Evolutionary conservation across 2,888 invertebrate species (phyloP).

Genomic region (Cyaniris semiargus): DNA sequence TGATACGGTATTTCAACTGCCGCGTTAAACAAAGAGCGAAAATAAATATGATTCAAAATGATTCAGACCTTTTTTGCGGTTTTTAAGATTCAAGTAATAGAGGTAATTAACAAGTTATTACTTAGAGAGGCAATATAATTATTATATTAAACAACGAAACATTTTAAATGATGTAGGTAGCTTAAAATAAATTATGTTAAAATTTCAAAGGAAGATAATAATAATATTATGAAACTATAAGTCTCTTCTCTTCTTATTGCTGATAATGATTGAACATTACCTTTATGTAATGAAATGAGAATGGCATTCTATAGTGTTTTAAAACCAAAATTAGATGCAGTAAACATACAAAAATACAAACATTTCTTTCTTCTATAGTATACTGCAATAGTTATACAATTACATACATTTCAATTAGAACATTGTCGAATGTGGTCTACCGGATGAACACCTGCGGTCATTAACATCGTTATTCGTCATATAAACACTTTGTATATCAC

Average conservation of each 20-base stretch:
- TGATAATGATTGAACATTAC: too few species aligned
- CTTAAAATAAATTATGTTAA: background rate
- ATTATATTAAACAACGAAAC: background rate
- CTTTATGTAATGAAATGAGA: too few species aligned
- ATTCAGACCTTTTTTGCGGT: background rate
- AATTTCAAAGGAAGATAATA: background rate
- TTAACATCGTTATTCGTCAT: constrained; percentile 36
- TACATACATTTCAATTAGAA: background rate
- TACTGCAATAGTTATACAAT: too few species aligned
- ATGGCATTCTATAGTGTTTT: too few species aligned
- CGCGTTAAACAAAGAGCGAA: background rate
- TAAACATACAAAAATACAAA: too few species aligned
- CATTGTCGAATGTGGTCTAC: constrained; percentile 51
- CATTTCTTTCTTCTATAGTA: too few species aligned
- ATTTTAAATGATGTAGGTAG: background rate
- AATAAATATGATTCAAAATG: constrained; percentile 9
- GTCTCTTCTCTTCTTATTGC: too few species aligned
- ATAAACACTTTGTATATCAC: constrained; percentile 56
- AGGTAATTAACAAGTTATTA: background rate
- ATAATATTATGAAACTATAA: too few species aligned
- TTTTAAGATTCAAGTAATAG: background rate
- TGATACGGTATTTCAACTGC: background rate
- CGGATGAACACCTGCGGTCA: constrained; percentile 75
- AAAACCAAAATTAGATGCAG: too few species aligned
- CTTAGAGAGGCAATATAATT: background rate